Evolutionary conservation across 2,888 invertebrate species (phyloP), one percentile per base, ranked within the genome.

Genomic region (Nipponacmea schrenckii): DNA sequence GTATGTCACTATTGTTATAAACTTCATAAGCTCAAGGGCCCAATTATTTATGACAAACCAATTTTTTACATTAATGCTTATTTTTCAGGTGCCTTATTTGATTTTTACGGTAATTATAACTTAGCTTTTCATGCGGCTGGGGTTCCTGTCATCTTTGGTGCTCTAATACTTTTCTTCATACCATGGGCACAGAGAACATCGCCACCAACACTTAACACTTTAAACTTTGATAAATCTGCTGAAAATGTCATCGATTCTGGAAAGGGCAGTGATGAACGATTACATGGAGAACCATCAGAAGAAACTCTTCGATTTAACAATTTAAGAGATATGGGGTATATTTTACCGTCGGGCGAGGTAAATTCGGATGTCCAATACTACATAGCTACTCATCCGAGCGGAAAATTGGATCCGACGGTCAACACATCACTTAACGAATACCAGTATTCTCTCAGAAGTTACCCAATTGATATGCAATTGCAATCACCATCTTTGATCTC

Each of bases 71-170:
- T n/a, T n/a, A n/a, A n/a, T n/a, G n/a, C 14, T 71, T 66, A 20
- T 27, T 62, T 67, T 71, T n/a, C 76, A 85, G 85, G 85, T n/a
- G 80, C 78, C 44, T 66, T 85, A 4, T 84, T 77, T 65, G 85
- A 85, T 67, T 64, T 69, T n/a, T 80, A 81, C 7, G 84, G 84
- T 10, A 75, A 77, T 45, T 85, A 85, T 74, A 71, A 83, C 67
- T n/a, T 84, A n/a, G 77, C 84, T 2, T 85, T 85, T 68, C 84
- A 84, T 70, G 76, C 82, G 64, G 82, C 84, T 14, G 85, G 83
- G 8, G 71, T 84, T 17, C 83, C 84, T 0, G 77, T 84, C 26
- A 78, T 85, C 8, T 44, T 68, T 14, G 84, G 83, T 1, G 82
- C 83, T 12, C 66, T 81, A 5, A 64, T 84, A 8, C 73, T 85